phyloP scores from a whole-genome alignment of 2,113 vertebrate species.

The Panthera uncia region DNA sequence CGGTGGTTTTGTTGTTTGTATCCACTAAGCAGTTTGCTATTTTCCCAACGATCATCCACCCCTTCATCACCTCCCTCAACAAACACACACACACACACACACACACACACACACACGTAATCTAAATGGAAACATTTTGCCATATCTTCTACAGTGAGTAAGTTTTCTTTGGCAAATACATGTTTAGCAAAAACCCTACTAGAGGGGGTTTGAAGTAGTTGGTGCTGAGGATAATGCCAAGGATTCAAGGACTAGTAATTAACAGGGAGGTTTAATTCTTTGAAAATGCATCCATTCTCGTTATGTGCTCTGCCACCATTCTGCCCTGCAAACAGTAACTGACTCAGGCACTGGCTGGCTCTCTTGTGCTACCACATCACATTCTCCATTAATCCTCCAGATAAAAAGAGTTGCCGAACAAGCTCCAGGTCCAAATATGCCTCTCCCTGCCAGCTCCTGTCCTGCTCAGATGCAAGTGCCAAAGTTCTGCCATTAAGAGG shows the following conservation, averaged over 20 bases:
- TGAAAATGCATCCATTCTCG: not conserved
- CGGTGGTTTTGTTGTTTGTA: not conserved
- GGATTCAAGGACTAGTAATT: not conserved
- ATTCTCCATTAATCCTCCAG: not conserved
- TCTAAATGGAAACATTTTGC: not conserved
- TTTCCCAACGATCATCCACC: not conserved
- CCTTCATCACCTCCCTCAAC: not conserved
- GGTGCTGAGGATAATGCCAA: not conserved
- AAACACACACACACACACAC: not conserved
- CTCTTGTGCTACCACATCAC: not conserved
- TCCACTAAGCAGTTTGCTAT: not conserved
- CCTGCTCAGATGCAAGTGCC: not conserved
- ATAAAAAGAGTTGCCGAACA: not conserved
- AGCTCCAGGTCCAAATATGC: not conserved
- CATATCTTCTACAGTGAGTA: not conserved
- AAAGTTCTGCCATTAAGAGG: not conserved
- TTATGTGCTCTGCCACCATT: not conserved
- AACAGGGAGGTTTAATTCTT: not conserved
- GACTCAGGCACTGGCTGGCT: not conserved
- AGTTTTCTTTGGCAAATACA: not conserved
- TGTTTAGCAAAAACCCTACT: not conserved
- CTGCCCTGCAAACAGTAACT: not conserved
- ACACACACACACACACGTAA: not conserved
- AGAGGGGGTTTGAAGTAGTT: not conserved
- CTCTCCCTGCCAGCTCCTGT: not conserved